These are phyloP conservation scores for Ophonus ardosiacus DNA, from an alignment of 2,888 invertebrate genomes.

Conservation along the genomic window DNA sequence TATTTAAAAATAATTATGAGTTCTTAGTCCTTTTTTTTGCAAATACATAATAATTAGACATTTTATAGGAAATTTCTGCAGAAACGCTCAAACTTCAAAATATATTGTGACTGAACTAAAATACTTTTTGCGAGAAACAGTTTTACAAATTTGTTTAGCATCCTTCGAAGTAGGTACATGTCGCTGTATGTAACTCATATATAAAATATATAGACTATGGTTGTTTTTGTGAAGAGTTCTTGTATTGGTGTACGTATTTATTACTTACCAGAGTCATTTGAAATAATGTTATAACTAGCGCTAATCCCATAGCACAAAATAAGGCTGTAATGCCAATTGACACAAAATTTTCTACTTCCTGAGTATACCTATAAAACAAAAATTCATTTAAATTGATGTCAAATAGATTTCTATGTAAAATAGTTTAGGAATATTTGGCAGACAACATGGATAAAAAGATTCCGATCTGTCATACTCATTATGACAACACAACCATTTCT, in stretches of 20 bases:
- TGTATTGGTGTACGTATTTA: too few species aligned
- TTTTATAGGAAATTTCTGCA: too few species aligned
- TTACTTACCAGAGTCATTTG: slow-evolving; percentile 68
- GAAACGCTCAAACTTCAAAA: too few species aligned
- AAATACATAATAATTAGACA: too few species aligned
- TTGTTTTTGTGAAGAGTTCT: too few species aligned
- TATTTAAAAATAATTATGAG: neutral
- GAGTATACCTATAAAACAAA: slow-evolving; percentile 68
- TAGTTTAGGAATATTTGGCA: neutral
- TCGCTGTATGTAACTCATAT: too few species aligned
- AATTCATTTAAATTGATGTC: neutral
- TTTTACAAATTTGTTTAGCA: too few species aligned
- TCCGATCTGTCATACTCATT: neutral
- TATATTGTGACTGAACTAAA: too few species aligned
- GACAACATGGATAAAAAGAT: neutral
- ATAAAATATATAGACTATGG: too few species aligned
- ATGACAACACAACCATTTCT: neutral
- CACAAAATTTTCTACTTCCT: slow-evolving; percentile 70
- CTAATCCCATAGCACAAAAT: slow-evolving; percentile 68
- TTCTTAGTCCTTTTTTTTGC: too few species aligned
- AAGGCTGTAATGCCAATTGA: slow-evolving; percentile 68
- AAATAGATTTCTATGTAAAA: neutral
- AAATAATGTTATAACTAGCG: slow-evolving; percentile 70
- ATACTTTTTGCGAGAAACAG: too few species aligned
- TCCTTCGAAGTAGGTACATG: too few species aligned